Conservation (phyloP, 2,113 vertebrate genomes). For the Myiozetetes cayanensis region DNA sequence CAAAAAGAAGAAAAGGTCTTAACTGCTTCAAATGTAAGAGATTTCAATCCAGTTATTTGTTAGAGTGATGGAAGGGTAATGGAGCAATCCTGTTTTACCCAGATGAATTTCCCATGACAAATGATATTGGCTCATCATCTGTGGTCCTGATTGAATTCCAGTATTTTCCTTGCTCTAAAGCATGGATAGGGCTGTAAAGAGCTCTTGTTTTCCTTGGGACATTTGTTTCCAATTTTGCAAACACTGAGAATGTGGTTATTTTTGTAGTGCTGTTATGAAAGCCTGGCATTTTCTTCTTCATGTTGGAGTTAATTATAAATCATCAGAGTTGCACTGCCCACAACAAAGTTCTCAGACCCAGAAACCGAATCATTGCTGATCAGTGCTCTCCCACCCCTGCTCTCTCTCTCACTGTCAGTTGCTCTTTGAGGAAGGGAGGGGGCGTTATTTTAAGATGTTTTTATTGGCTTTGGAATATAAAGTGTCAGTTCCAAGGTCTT, state of each 20-base stretch:
- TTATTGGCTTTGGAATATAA: slow-evolving; percentile 86
- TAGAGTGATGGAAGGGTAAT: slow-evolving; percentile 72
- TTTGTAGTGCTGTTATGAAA: slow-evolving; percentile 85
- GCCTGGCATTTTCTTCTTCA: slow-evolving; percentile 89
- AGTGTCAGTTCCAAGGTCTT: slow-evolving; percentile 88
- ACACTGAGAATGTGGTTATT: slow-evolving; percentile 83
- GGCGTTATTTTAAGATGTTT: slow-evolving; percentile 94
- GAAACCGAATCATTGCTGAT: slow-evolving; percentile 79
- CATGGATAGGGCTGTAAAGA: slow-evolving; percentile 72
- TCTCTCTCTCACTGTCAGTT: slow-evolving; percentile 73
- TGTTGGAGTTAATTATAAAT: slow-evolving; percentile 87
- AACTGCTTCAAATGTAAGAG: slow-evolving; percentile 72
- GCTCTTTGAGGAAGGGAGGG: slow-evolving; percentile 73
- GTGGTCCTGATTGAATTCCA: slow-evolving; percentile 77
- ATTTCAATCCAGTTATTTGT: slow-evolving; percentile 68
- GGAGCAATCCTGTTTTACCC: slow-evolving; percentile 80
- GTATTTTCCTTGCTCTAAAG: slow-evolving; percentile 78
- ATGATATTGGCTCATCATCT: slow-evolving; percentile 83
- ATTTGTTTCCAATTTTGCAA: slow-evolving; percentile 91
- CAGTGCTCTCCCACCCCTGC: slow-evolving; percentile 66
- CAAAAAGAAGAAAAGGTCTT: slow-evolving; percentile 39
- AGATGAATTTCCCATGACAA: slow-evolving; percentile 90
- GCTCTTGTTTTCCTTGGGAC: slow-evolving; percentile 81
- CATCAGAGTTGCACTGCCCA: slow-evolving; percentile 77
- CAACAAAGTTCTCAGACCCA: slow-evolving; percentile 84